Evolutionary conservation across 2,888 invertebrate genomes (phyloP).

Genomic region (Oscheius sp.): DNA sequence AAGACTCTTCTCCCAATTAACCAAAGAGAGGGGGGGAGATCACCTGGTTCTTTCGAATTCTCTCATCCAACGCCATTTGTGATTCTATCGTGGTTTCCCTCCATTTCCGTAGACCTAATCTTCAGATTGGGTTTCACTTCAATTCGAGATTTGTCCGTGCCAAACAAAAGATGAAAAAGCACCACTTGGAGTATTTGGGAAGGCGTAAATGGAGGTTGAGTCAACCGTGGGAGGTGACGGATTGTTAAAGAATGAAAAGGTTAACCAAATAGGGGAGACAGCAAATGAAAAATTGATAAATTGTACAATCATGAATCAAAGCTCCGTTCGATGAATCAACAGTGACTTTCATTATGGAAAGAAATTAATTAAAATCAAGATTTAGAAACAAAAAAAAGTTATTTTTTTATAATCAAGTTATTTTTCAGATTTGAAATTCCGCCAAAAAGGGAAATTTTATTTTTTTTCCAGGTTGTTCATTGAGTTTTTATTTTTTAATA

Average conservation of each 20-base stretch:
- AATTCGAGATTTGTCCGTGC: conserved; percentile 21
- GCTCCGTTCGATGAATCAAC: too few relatives aligned
- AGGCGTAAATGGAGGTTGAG: neutral
- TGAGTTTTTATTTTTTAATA: too few relatives aligned
- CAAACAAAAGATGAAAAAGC: conserved; percentile 1
- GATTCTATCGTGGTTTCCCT: conserved; percentile 3
- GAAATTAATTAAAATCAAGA: too few relatives aligned
- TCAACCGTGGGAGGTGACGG: neutral
- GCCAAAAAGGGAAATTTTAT: too few relatives aligned
- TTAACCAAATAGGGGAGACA: neutral
- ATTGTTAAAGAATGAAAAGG: neutral
- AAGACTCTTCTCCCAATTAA: neutral
- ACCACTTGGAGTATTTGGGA: neutral
- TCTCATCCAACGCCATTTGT: conserved; percentile 2
- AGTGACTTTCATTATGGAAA: too few relatives aligned
- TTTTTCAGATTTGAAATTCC: too few relatives aligned
- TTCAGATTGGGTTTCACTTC: conserved; percentile 14
- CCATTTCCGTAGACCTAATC: conserved; percentile 8
- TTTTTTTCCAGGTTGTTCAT: too few relatives aligned
- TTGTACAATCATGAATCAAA: too few relatives aligned
- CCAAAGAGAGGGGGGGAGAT: neutral
- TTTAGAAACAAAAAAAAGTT: too few relatives aligned
- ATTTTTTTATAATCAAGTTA: too few relatives aligned
- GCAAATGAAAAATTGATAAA: neutral
- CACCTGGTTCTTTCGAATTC: neutral